Percentiles rank a stretch among this genome's conserved stretches.
phyloP scores from a whole-genome alignment of 1,140 invertebrate genomes.

The Rhynchophorus ferrugineus region DNA sequence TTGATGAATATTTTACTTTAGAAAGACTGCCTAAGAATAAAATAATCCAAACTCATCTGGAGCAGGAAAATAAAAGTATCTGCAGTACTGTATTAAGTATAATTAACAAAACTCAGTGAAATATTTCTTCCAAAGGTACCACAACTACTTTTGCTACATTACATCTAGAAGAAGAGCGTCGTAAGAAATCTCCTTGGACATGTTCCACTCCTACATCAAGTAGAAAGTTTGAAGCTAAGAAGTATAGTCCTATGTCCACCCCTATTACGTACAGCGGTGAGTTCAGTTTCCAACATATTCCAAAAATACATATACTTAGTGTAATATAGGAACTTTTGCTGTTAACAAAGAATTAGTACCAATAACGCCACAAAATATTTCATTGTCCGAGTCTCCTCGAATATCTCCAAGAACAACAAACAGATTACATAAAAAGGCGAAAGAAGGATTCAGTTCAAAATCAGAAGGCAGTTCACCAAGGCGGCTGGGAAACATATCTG shows the following conservation, averaged over 20 bases:
- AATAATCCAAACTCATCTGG: not conserved
- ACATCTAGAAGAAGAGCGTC: constrained; percentile 5
- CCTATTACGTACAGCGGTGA: constrained; percentile 18
- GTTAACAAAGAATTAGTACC: constrained; percentile 18
- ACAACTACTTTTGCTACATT: constrained; percentile 3
- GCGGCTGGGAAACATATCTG: constrained; percentile 11
- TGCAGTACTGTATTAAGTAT: not conserved
- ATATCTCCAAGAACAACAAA: constrained; percentile 1
- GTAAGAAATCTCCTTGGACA: constrained; percentile 11
- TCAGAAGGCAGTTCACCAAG: constrained; percentile 5
- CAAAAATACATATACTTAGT: not conserved
- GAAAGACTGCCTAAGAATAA: not conserved
- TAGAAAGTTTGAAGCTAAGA: constrained; percentile 11
- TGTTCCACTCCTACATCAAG: constrained; percentile 7
- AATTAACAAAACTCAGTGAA: not conserved
- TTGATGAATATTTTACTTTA: not conserved
- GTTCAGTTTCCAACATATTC: not conserved
- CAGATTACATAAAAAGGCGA: not conserved
- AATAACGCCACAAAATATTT: not conserved
- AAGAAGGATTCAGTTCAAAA: not conserved
- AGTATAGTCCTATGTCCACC: constrained; percentile 10
- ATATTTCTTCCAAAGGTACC: not conserved
- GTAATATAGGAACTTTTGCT: constrained; percentile 9
- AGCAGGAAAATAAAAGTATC: not conserved
- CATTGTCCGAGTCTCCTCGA: constrained; percentile 1